Base-by-base conservation (phyloP, 2,888 invertebrate genomes). In the Polydrusus tereticollis region DNA sequence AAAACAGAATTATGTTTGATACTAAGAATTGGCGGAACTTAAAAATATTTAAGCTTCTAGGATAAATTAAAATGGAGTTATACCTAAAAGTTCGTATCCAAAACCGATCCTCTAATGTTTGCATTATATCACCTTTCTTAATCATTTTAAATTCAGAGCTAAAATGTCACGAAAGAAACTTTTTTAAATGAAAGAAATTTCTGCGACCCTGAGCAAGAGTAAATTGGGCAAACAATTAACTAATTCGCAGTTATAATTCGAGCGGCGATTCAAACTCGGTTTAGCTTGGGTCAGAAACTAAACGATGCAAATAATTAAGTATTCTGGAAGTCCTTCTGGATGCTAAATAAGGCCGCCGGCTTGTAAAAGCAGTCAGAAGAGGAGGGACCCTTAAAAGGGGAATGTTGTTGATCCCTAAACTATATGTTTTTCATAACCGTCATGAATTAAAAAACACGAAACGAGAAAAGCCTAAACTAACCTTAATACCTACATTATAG, bases 271-370 rank as follows among this genome's bases (percentile, higher is more conserved):
- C 63, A 70, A 68, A 71, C 71, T 72, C 68, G 70, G 74, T 76
- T 73, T 69, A 55, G 75, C 69, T 38, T 52, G 73, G 71, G 66
- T 65, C 66, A 71, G 74, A 76, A 75, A 75, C 72, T 75, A 74
- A 78, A 78, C 78, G 76, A 76, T 74, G 78, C 77, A 79, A 79
- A 79, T 78, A 79, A 79, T 80, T 79, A 78, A 80, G 77, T 78
- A 80, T 79, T 79, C 78, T 74, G 75, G 76, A 76, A 79, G 80
- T 77, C 79, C 77, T 77, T 78, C 74, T 60, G 63, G 65, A 74
- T 74, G 73, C 73, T 74, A 74, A 74, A 73, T 73, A 73, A 65
- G 33, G 62, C 72, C 69, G 50, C 43, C 52, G 57, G 57, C 64
- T 60, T 59, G 29, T 62, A 26, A 41, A 71, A 71, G 52, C 65